Evolutionary conservation across 2,113 vertebrate genomes (phyloP), one percentile per base, ranked within the genome.

Genomic region (Chaenogobius annularis): DNA sequence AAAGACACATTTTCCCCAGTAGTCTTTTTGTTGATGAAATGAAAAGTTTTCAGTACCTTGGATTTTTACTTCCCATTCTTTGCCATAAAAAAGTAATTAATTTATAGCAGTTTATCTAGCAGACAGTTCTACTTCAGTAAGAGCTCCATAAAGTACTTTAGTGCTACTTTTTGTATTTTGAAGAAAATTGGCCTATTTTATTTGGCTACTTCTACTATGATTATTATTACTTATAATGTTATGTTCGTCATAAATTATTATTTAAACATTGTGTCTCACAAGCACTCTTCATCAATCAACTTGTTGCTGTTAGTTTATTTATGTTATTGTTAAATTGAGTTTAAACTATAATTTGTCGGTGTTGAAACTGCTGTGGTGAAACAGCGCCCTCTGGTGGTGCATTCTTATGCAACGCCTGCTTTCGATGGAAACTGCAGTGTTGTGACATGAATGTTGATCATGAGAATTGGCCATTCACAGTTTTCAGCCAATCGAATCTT

Each of bases 401-500:
- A 52, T 48, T 19, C 26, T 70, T 66, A 59, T 10, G 58, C 55
- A 54, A 70, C 64, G 6, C 48, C 69, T 74, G 66, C 48, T 13
- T 70, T 37, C 87, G 88, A 88, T 87, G 87, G 88, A 89, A 83
- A 73, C 83, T 79, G 87, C 88, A 80, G 79, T 48, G 72, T 69
- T 88, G 83, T 88, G 87, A 87, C 85, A 73, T 78, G 87, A 88
- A 89, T 89, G 81, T 80, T 84, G 85, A 89, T 85, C 54, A 77
- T 75, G 37, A 76, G 56, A 3, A 13, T 81, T 65, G 19, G 55
- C 86, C 86, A 88, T 88, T 90, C 88, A 90, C 87, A 69, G 64
- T 43, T 74, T 85, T 80, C 77, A 85, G 67, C 85, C 89, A 84
- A 85, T 91, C 83, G 80, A 19, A 72, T 83, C 68, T 73, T 72